Evolutionary conservation across 1,140 invertebrate genomes (phyloP), one percentile per base, ranked within the genome.

Genomic region (Leptoteleia sp.): DNA sequence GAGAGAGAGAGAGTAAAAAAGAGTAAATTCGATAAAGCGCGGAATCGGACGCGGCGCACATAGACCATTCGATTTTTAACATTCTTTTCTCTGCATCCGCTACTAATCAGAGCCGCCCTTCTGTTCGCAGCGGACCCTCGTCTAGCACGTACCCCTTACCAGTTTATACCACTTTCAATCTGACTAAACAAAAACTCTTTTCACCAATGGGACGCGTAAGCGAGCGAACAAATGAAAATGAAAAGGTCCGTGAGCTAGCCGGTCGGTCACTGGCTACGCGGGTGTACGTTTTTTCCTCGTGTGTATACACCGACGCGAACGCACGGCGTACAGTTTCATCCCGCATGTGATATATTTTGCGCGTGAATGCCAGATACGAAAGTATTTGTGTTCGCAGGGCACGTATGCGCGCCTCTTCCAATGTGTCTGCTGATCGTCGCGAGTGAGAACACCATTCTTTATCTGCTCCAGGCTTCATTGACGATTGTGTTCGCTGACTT

Each of bases 91-190:
- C 9, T 45, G 13, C 45, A 54, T 57, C 54, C 67, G 73, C 61
- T 64, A 80, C 73, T 80, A 76, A 76, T 76, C 78, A 80, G 76
- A 68, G 47, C 43, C 43, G 42, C 55, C 55, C 55, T 75, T 57
- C 72, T 76, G 62, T 62, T 67, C 35, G 15, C 31, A 19, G 50
- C 50, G 25, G 48, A 48, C 70, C 70, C 70, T 73, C 59, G 70
- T 65, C 70, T 59, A 59, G 70, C 70, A 33, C 57, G 37, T 65
- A 67, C 48, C 79, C 75, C 80, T 77, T 82, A 79, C 79, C 79
- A 80, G 82, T 83, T 82, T 81, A 83, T 81, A 81, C 81, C 75
- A 78, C 68, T 80, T 81, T 76, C 72, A 81, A 82, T 82, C 76
- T 61, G 62, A 54, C 76, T 79, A 79, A 81, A 81, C 80, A 81